A percentile compares a stretch with the other conserved stretches of the same genome.
phyloP scores from a whole-genome alignment of 2,113 vertebrate genomes.

The Proterorhinus semilunaris region DNA sequence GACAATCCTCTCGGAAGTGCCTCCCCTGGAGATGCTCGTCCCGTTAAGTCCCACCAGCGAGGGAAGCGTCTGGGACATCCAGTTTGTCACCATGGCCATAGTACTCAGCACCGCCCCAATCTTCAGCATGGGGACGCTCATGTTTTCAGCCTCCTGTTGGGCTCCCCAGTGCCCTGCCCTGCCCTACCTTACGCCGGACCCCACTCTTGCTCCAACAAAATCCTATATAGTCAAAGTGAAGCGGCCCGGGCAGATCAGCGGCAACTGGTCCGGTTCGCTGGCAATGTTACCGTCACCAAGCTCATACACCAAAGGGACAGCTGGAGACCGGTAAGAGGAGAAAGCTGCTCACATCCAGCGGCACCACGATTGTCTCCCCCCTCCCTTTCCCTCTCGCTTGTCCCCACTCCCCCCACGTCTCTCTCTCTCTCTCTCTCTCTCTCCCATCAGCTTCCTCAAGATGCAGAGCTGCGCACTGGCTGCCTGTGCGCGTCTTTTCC shows the following conservation, averaged over 20 bases:
- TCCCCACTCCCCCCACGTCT: slow-evolving; percentile 23
- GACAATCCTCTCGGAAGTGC: slow-evolving; percentile 89
- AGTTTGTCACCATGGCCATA: slow-evolving; percentile 92
- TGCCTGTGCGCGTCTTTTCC: slow-evolving; percentile 62
- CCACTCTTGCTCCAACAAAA: slow-evolving; percentile 35
- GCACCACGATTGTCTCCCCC: slow-evolving; percentile 67
- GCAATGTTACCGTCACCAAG: slow-evolving; percentile 24
- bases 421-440: slow-evolving; percentile 46
- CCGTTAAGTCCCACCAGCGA: slow-evolving; percentile 89
- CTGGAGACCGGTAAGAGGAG: slow-evolving; percentile 44
- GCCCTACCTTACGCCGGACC: slow-evolving; percentile 55
- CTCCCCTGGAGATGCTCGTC: slow-evolving; percentile 83
- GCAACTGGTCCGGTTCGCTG: slow-evolving; percentile 34
- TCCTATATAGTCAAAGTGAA: slow-evolving; percentile 17
- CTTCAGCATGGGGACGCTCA: slow-evolving; percentile 87
- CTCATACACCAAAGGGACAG: slow-evolving; percentile 42
- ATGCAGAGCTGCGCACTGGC: slow-evolving; percentile 77
- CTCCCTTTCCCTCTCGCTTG: slow-evolving; percentile 18
- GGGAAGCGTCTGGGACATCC: slow-evolving; percentile 91
- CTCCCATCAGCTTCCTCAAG: slow-evolving; percentile 61
- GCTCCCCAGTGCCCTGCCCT: slow-evolving; percentile 57
- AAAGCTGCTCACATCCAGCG: slow-evolving; percentile 68
- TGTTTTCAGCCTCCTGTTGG: slow-evolving; percentile 65
- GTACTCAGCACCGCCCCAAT: slow-evolving; percentile 91
- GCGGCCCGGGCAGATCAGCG: slow-evolving; percentile 51